These are phyloP conservation scores for Nibea albiflora DNA, from an alignment of 2,113 vertebrate species.

Conservation along the genomic window DNA sequence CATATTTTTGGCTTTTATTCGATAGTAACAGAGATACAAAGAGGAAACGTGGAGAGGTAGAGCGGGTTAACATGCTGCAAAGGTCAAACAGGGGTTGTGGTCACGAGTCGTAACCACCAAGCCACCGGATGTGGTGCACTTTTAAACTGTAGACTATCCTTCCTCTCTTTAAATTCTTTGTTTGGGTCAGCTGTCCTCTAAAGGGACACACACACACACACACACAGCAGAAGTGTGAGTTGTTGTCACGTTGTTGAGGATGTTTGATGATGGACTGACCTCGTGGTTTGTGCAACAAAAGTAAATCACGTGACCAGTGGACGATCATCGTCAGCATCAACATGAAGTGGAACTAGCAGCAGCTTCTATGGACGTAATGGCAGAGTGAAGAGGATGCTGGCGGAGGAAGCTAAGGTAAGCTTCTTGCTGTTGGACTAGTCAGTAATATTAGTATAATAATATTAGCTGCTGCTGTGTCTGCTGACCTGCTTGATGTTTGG, in stretches of 20 bases:
- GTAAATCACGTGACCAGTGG: no score
- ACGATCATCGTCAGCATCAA: no score
- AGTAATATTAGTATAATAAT: no score
- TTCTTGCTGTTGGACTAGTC: no score
- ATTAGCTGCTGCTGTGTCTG: no score
- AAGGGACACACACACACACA: not conserved
- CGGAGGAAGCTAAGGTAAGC: no score
- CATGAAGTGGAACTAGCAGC: no score
- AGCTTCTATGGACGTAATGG: no score
- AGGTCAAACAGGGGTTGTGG: not conserved
- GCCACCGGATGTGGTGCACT: conserved; percentile 1
- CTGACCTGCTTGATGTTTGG: no score
- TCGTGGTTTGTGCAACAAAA: not conserved
- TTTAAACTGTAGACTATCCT: not conserved
- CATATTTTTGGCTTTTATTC: not conserved
- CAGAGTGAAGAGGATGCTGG: no score
- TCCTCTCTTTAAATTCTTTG: not conserved
- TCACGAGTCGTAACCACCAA: not conserved
- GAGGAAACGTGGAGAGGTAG: not conserved
- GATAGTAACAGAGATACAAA: not conserved
- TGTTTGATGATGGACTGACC: not conserved
- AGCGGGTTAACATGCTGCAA: not conserved
- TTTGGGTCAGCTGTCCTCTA: not conserved
- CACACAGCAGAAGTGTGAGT: not conserved
- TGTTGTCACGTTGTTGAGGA: no score